These are phyloP conservation scores for Isurus oxyrinchus DNA, from an alignment of 2,113 vertebrate species.

Conservation along the genomic window DNA sequence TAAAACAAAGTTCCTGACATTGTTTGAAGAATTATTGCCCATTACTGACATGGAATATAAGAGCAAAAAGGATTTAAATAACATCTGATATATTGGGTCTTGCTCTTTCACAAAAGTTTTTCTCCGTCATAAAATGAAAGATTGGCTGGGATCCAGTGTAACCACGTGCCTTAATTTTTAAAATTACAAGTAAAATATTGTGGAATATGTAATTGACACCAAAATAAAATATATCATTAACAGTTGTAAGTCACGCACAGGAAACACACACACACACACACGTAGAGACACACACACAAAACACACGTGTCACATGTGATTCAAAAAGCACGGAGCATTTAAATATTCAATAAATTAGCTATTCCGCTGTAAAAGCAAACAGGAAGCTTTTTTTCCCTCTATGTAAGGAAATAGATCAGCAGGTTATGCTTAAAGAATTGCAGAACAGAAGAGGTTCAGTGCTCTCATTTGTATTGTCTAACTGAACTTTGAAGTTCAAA, in stretches of 20 bases:
- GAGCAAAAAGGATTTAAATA: background rate
- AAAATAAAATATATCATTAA: background rate
- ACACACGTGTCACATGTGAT: background rate
- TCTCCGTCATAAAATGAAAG: background rate
- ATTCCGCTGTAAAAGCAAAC: background rate
- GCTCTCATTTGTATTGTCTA: conserved; percentile 20
- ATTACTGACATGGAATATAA: background rate
- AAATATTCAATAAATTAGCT: background rate
- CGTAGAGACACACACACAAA: background rate
- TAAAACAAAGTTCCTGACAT: background rate
- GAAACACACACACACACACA: background rate
- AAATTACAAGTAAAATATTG: background rate
- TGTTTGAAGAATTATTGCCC: background rate
- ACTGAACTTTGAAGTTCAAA: conserved; percentile 32
- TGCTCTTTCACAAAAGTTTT: background rate
- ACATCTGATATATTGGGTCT: background rate
- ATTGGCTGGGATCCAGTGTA: background rate
- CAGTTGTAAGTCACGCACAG: background rate
- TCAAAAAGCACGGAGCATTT: background rate
- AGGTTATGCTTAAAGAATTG: background rate
- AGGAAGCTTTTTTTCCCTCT: background rate
- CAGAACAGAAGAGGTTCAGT: background rate
- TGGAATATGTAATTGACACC: background rate
- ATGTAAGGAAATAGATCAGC: background rate
- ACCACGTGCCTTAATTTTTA: background rate